These are phyloP conservation scores for Pterocles gutturalis DNA, from an alignment of 2,113 vertebrate genomes.

Conservation along the genomic window DNA sequence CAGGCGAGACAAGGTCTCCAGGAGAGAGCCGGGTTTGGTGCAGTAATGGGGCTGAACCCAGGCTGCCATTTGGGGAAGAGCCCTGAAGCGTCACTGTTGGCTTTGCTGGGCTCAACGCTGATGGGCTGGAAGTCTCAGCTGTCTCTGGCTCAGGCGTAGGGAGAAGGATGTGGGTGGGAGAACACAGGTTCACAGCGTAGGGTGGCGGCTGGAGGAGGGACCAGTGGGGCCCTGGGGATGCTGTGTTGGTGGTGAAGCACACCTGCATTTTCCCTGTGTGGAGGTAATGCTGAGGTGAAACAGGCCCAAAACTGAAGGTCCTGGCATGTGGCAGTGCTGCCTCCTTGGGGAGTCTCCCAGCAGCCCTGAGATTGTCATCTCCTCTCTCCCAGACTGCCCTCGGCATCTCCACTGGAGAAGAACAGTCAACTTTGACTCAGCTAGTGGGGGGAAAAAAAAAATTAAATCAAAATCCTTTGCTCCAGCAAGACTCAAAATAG, in stretches of 20 bases:
- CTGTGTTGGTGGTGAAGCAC: not conserved
- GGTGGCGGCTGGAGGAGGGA: not conserved
- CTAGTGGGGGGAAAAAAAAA: not conserved
- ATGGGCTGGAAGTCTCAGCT: accelerated
- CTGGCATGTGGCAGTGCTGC: not conserved
- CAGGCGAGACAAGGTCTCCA: not conserved
- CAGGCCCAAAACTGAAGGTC: not conserved
- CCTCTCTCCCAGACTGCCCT: not conserved
- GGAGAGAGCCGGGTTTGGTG: not conserved
- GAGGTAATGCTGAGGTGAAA: not conserved
- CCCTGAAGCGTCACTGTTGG: not conserved
- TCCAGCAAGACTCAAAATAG: conserved; percentile 27
- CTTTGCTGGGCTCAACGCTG: not conserved
- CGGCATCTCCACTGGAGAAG: not conserved
- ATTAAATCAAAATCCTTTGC: not conserved
- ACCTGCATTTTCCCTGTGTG: not conserved
- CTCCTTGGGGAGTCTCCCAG: not conserved
- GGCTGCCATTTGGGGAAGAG: not conserved
- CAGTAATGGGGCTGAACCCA: not conserved
- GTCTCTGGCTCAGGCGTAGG: not conserved
- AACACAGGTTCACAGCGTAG: not conserved
- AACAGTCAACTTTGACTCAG: not conserved
- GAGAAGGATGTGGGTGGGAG: accelerated
- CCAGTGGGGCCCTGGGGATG: not conserved
- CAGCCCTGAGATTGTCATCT: not conserved